Evolutionary conservation across 1,140 invertebrate species (phyloP).

Genomic region (Papilio machaon): DNA sequence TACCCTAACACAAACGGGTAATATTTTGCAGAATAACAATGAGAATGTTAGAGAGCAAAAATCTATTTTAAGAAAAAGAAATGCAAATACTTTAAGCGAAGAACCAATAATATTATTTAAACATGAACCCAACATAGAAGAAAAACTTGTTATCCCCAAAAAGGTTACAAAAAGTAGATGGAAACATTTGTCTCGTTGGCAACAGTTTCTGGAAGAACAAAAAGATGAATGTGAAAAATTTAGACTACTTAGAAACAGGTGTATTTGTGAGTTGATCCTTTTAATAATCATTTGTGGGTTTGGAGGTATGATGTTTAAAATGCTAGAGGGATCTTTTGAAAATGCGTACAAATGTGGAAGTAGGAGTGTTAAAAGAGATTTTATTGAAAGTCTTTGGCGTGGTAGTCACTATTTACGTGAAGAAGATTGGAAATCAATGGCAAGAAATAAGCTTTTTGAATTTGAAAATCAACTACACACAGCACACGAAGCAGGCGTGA

Average conservation of each 20-base stretch:
- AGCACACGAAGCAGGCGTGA: slow-evolving; percentile 91
- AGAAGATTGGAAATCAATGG: slow-evolving; percentile 94
- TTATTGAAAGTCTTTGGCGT: slow-evolving; percentile 90
- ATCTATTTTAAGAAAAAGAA: slow-evolving; percentile 65
- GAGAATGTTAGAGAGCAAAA: slow-evolving; percentile 47
- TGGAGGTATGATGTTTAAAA: slow-evolving; percentile 89
- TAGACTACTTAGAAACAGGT: slow-evolving; percentile 84
- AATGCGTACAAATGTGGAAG: slow-evolving; percentile 94
- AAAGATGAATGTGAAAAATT: slow-evolving; percentile 82
- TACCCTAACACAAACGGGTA: slow-evolving; percentile 43
- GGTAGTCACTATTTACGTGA: slow-evolving; percentile 90
- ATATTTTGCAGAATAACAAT: slow-evolving; percentile 32
- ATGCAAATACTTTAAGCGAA: slow-evolving; percentile 41
- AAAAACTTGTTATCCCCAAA: slow-evolving; percentile 51
- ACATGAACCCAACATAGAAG: slow-evolving; percentile 48
- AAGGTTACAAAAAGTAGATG: slow-evolving; percentile 56
- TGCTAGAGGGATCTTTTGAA: slow-evolving; percentile 91
- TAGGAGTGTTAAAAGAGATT: slow-evolving; percentile 92
- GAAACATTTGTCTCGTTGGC: slow-evolving; percentile 82
- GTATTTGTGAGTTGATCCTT: slow-evolving; percentile 85
- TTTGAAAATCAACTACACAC: slow-evolving; percentile 94
- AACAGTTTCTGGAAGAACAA: slow-evolving; percentile 83
- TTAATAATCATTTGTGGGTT: slow-evolving; percentile 89
- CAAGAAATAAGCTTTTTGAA: slow-evolving; percentile 89
- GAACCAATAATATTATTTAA: slow-evolving; percentile 40